These are phyloP conservation scores for Amyelois transitella DNA, from an alignment of 1,140 invertebrate species.

Conservation along the genomic window DNA sequence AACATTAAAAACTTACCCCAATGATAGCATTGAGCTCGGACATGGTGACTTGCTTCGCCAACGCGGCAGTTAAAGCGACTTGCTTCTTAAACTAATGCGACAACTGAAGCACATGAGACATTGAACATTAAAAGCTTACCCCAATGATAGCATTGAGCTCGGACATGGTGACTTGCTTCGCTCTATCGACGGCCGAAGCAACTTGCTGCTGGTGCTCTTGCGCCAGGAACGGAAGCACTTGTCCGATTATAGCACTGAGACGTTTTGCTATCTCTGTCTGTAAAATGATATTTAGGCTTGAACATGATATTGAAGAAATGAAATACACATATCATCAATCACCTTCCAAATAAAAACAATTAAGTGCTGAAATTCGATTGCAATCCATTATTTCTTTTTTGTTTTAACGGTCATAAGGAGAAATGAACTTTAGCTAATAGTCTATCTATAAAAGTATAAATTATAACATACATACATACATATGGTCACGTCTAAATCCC, in stretches of 20 bases:
- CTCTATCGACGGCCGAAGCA: constrained; percentile 92
- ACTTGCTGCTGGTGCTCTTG: constrained; percentile 97
- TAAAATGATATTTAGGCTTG: constrained; percentile 11
- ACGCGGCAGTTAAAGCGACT: constrained; percentile 93
- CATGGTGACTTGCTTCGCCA: constrained; percentile 97
- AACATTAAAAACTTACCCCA: constrained; percentile 79
- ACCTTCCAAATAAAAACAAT: no score
- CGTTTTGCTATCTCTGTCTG: constrained; percentile 96
- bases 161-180: constrained; percentile 96
- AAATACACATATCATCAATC: no score
- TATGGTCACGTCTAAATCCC: no score
- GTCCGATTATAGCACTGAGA: constrained; percentile 91
- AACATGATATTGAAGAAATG: no score
- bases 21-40: constrained; percentile 92
- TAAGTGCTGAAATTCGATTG: no score
- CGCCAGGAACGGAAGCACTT: constrained; percentile 92
- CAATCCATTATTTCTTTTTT: no score
- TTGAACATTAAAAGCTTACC: constrained; percentile 76
- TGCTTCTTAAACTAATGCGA: no score
- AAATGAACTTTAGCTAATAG: no score
- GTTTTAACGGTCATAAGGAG: no score
- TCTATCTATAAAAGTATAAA: no score
- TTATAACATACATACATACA: no score
- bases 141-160: constrained; percentile 92
- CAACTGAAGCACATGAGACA: no score